Base-by-base conservation (phyloP, 2,113 vertebrate species). In the Neofelis nebulosa region DNA sequence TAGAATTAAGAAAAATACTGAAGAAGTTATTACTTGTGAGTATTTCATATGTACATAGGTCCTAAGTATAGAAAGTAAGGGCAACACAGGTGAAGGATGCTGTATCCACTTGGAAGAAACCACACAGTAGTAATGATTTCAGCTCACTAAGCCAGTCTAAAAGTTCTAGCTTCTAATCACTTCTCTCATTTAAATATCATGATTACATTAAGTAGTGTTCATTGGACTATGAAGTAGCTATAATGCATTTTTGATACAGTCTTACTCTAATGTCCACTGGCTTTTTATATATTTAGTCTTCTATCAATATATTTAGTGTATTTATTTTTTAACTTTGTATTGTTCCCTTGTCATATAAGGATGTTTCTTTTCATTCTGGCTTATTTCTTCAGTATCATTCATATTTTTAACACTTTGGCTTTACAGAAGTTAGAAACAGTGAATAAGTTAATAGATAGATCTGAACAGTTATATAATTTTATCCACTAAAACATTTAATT, bases 381-480 rank as follows among this genome's bases (percentile, higher is more conserved):
- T 71, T 89, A 57, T 65, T 85, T 93, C 18, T 94, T 36, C 11
- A 78, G 13, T 21, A 66, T 82, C 14, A 38, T 50, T 94, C 10
- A 82, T 16, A 33, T 80, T 76, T 82, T 66, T 63, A 76, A 83
- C 7, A 5, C 7, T 81, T 80, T 80, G 33, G 7, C 45, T 88
- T 92, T 63, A 45, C 12, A n/a, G 9, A 61, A 68, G 23, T 93
- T 84, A 36, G 21, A 81, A 63, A 41, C 50, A 36, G 25, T 55
- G 6, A 88, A 66, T 25, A 57, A 84, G 21, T 91, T 96, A 96
- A 78, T 84, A 66, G 36, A 29, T 79, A 82, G 11, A n/a, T 68
- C 14, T 80, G 23, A 95, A 66, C 45, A 90, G 18, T 93, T 90
- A 65, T 21, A 29, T 91, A 95, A 89, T 85, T 84, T 81, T 69